Base-by-base conservation (phyloP, 2,888 invertebrate species). In the Polymixis flavicincta region DNA sequence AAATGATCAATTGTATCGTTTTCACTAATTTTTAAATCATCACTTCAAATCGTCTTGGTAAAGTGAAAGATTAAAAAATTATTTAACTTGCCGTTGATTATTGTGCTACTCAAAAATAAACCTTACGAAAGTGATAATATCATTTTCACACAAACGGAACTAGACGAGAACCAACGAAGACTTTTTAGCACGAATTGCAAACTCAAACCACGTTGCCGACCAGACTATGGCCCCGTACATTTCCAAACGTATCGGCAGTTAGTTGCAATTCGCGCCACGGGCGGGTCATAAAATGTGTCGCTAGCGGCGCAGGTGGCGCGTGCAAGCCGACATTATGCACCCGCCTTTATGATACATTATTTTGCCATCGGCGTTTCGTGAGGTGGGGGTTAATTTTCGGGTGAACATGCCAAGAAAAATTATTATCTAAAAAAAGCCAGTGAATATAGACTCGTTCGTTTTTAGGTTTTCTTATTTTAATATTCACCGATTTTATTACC, bases 201-300 rank as follows among this genome's bases (percentile, higher is more conserved):
- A 68, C 55, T 68, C 48, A n/a, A 64, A 37, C 67, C 45, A 65
- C 71, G 77, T 61, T 64, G 7, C 71, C 73, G 69, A 28, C 55
- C 71, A 70, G 63, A 80, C 66, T 79, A 14, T 14, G 0, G 3
- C n/a, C 59, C 77, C 89, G 88, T 93, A 78, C 91, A 87, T 90
- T 83, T 66, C 64, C 76, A 64, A 85, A 81, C 57, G 82, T 87
- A 91, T 87, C 79, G 90, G 90, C 89, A 90, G 93, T 93, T 94
- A 93, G 94, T 95, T 95, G 91, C 93, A 89, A 94, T 94, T 94
- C 95, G 89, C 90, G 90, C 92, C 95, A 93, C 94, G 94, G 92
- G 89, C 86, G 87, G 91, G 89, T 91, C 94, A 91, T 95, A 94
- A 95, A 95, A 90, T 90, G 92, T 87, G 86, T 86, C 92, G 92